Percentiles rank a stretch among this genome's conserved stretches.
Conservation (phyloP, 2,113 vertebrate species). For the Tetrao urogallus region DNA sequence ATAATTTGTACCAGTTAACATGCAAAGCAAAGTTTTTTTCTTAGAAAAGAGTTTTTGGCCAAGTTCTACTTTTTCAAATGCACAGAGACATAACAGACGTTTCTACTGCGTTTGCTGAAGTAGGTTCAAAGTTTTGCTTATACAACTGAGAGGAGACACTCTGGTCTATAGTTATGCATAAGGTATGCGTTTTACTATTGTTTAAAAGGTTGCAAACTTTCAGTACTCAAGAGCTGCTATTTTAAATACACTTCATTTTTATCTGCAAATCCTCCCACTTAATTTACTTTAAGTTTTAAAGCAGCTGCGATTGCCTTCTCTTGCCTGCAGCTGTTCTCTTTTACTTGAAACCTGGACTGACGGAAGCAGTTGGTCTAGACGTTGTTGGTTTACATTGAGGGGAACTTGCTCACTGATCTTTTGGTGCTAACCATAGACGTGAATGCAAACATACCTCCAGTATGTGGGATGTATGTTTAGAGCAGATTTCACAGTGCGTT, state of each 20-base stretch:
- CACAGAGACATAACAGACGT: background rate
- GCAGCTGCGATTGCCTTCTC: slow-evolving; percentile 23
- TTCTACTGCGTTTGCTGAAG: background rate
- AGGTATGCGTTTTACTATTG: background rate
- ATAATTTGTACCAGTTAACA: background rate
- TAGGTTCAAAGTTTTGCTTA: background rate
- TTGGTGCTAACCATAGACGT: background rate
- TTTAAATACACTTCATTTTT: background rate
- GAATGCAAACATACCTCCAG: background rate
- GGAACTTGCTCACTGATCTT: slow-evolving; percentile 18
- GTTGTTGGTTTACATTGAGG: slow-evolving; percentile 13
- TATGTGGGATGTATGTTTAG: background rate
- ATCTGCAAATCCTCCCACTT: slow-evolving; percentile 19
- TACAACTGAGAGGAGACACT: background rate
- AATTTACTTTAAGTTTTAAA: slow-evolving; percentile 44
- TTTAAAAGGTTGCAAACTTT: background rate
- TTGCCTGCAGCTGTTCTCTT: slow-evolving; percentile 55
- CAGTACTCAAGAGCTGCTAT: background rate
- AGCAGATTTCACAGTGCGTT: background rate
- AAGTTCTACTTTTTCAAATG: background rate
- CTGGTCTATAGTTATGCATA: background rate
- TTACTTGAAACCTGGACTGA: slow-evolving; percentile 32
- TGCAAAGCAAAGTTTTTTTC: background rate
- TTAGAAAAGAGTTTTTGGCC: background rate
- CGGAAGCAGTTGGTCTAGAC: slow-evolving; percentile 48